Evolutionary conservation across 2,113 vertebrate genomes (phyloP).

Genomic region (Gallinago media): DNA sequence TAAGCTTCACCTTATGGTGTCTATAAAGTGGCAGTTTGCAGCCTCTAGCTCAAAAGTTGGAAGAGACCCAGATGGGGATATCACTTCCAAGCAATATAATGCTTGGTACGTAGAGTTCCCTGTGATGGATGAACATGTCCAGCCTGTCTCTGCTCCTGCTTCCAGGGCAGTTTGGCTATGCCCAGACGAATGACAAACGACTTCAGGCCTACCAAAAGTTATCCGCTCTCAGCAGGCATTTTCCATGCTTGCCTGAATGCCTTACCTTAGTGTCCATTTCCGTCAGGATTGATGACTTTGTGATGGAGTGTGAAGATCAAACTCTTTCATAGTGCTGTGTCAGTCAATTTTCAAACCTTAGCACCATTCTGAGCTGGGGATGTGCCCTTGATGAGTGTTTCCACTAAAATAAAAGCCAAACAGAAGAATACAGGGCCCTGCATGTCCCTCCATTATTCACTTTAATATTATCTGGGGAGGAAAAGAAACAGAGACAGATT

Average conservation of each 20-base stretch:
- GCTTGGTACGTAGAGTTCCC: not conserved
- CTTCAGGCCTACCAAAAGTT: not conserved
- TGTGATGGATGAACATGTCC: rapidly evolving
- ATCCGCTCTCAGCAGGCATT: not conserved
- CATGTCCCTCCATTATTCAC: not conserved
- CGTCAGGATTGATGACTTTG: conserved; percentile 31
- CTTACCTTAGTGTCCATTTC: conserved; percentile 38
- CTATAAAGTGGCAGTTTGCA: not conserved
- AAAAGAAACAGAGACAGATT: not conserved
- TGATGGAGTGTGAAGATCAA: conserved; percentile 22
- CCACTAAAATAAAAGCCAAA: not conserved
- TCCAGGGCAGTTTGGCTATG: not conserved
- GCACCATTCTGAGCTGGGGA: not conserved
- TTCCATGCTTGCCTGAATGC: conserved; percentile 46
- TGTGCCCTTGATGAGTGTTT: not conserved
- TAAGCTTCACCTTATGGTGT: not conserved
- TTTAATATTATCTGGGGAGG: not conserved
- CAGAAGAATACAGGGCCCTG: not conserved
- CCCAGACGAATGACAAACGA: not conserved
- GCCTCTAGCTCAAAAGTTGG: not conserved
- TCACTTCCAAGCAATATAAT: not conserved
- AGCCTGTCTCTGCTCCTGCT: not conserved
- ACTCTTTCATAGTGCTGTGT: conserved; percentile 9
- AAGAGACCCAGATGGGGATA: not conserved
- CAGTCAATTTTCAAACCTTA: conserved; percentile 20